Evolutionary conservation across 2,113 vertebrate species (phyloP), one percentile per base, ranked within the genome.

Genomic region (Chascanopsetta lugubris): DNA sequence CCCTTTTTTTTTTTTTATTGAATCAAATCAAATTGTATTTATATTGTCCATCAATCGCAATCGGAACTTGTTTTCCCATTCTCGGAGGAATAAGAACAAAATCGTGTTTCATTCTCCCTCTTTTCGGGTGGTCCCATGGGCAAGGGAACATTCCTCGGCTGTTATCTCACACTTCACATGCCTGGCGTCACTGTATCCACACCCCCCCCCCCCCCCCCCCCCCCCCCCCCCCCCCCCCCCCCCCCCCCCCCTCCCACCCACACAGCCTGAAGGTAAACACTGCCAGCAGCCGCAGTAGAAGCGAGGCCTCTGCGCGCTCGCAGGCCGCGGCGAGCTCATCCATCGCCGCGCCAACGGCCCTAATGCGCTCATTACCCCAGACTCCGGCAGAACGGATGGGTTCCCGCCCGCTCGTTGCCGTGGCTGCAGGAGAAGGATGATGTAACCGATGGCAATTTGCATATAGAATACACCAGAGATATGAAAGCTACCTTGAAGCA

Each of bases 371-470:
- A 77, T 83, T 87, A 83, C 36, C 46, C 24, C 78, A 55, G 47
- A 56, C 26, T 61, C 9, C 49, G 38, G 30, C 45, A 21, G 47
- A 58, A 54, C 67, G 27, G 20, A 78, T 42, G 18, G 18, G 48
- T 66, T 69, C 8, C 77, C 49, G 40, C 45, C 45, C 66, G 20
- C 8, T 45, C 43, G 58, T 51, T 29, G 0, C 38, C 46, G 63
- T 61, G 51, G 55, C 61, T 83, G 22, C 25, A 7, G 45, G 32
- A 61, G 77, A 20, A 18, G 45, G 65, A 7, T 75, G 78, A 85
- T 85, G 85, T 61, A 83, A 83, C 77, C 27, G 59, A 62, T 64
- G 57, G 80, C 45, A 77, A 89, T 83, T 82, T 85, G 54, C 61
- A 78, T 82, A 75, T 30, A 60, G 69, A 73, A 65, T 57, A 51